Base-by-base conservation (phyloP, 2,888 invertebrate species). In the Xylocampa areola region DNA sequence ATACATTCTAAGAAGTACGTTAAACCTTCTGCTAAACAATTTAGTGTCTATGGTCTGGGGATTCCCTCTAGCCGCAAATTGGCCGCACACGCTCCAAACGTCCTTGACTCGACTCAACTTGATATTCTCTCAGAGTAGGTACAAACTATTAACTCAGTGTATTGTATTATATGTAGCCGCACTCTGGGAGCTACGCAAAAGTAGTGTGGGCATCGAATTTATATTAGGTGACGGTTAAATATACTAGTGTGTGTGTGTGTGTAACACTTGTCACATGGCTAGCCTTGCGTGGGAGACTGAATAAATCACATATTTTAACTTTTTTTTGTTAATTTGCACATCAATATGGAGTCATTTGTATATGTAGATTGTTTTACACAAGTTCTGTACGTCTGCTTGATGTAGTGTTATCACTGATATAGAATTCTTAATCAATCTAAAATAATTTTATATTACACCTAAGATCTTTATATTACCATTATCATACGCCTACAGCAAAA, bases 11-110 rank as follows among this genome's bases (percentile, higher is more conserved):
- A 11, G 30, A 8, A 32, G 14, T 2, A 8, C 14, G 43, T 23
- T 63, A 32, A 29, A 6, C 2, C 44, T 65, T 69, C 65, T 45
- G 54, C 6, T 2, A 10, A 5, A 10, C 4, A 11, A 7, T 36
- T 10, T 7, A 5, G 19, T 19, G 44, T 48, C 8, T 16, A 36
- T 14, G 44, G 35, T 29, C 54, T 48, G 69, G 65, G 65, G 64
- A 65, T 63, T 63, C 70, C 65, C 65, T 53, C 48, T 30, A 35
- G 44, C 65, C 70, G 40, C 65, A 53, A 63, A 65, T 69, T 69
- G 68, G 44, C 39, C 40, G 53, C 65, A 52, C 64, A 35, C 70
- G 54, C 53, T 19, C 44, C 16, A 32, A 17, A 16, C 54, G 65
- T 45, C 65, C 65, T 69, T 63, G 65, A 68, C 68, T 49, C 44